Evolutionary conservation across 1,140 invertebrate species (phyloP).

Genomic region (Drosophila arawakana): DNA sequence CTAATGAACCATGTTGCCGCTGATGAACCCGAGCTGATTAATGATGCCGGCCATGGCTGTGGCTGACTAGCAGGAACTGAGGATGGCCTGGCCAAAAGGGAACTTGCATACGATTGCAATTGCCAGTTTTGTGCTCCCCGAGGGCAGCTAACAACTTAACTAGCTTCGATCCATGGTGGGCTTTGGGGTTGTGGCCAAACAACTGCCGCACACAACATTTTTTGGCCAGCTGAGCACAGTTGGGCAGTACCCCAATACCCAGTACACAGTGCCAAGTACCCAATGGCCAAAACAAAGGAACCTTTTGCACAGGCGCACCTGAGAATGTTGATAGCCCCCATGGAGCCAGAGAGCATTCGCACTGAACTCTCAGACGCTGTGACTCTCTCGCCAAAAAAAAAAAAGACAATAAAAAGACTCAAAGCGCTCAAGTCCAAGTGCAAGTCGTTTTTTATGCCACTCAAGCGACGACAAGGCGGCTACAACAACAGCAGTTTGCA

Average conservation of each 20-base stretch:
- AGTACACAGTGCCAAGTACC: no score
- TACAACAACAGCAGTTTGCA: constrained; percentile 19
- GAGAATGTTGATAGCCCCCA: constrained; percentile 82
- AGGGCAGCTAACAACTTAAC: constrained; percentile 78
- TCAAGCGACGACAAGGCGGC: constrained; percentile 62
- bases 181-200: constrained; percentile 57
- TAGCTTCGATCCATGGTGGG: constrained; percentile 63
- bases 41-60: constrained; percentile 51
- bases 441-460: constrained; percentile 80
- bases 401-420: not conserved
- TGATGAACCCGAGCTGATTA: constrained; percentile 81
- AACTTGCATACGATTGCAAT: constrained; percentile 44
- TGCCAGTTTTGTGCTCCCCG: constrained; percentile 35
- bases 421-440: constrained; percentile 66
- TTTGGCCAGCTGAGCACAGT: constrained; percentile 59
- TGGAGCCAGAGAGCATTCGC: constrained; percentile 47
- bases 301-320: constrained; percentile 67
- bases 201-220: constrained; percentile 43
- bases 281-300: no score
- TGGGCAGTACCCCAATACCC: constrained; percentile 31
- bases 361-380: not conserved
- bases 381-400: not conserved
- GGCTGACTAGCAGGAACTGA: constrained; percentile 12
- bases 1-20: constrained; percentile 81
- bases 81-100: constrained; percentile 35